These are phyloP conservation scores for Myodes glareolus DNA, from an alignment of 2,113 vertebrate species.

Conservation along the genomic window DNA sequence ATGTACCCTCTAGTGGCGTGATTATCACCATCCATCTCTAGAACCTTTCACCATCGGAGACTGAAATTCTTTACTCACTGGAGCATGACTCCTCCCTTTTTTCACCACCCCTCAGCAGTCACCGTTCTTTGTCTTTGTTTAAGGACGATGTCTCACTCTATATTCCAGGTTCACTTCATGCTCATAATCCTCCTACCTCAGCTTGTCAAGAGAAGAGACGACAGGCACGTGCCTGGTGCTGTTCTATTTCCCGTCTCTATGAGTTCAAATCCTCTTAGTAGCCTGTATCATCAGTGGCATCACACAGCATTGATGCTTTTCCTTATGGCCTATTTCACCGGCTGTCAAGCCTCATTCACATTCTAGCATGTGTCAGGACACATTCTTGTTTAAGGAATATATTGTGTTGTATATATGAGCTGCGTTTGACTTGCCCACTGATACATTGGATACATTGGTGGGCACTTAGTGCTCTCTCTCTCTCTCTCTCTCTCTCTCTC, in stretches of 20 bases:
- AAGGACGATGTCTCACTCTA: not conserved
- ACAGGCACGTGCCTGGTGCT: not conserved
- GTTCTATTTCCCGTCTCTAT: not conserved
- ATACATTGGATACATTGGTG: accelerated
- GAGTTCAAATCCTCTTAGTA: not conserved
- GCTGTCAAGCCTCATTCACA: not conserved
- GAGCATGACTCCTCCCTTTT: accelerated
- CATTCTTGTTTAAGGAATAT: not conserved
- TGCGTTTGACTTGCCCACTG: not conserved
- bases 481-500: no score
- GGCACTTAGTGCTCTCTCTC: no score
- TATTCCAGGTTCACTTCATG: no score
- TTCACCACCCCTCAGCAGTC: accelerated
- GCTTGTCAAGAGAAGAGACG: not conserved
- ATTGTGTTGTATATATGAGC: not conserved
- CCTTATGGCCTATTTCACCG: not conserved
- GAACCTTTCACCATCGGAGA: not conserved
- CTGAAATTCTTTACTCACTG: not conserved
- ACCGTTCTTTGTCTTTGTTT: not conserved
- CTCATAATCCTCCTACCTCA: not conserved
- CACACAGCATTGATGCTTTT: not conserved
- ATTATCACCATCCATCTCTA: not conserved
- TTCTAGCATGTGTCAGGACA: not conserved
- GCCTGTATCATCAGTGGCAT: not conserved
- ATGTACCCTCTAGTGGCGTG: not conserved